Conservation (phyloP, 2,797 vertebrate genomes). For the Selene dorsalis region DNA sequence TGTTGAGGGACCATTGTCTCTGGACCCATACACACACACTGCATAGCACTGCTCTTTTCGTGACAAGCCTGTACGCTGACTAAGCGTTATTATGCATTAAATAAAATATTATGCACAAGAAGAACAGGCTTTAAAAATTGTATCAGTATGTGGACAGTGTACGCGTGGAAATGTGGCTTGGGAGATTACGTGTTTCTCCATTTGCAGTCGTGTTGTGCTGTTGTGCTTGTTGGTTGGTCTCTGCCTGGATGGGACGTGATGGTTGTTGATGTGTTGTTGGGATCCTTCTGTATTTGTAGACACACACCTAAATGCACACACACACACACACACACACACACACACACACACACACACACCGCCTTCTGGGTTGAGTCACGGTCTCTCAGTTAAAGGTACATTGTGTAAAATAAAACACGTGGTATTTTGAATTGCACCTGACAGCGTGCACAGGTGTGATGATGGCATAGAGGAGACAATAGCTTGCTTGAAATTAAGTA, state of each 20-base stretch:
- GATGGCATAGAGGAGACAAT: slow-evolving; percentile 14
- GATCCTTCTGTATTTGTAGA: slow-evolving; percentile 21
- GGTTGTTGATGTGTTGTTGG: slow-evolving; percentile 69
- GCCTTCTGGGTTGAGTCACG: slow-evolving; percentile 59
- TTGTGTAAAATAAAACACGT: slow-evolving; percentile 30
- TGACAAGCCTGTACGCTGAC: slow-evolving; percentile 63
- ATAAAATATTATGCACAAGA: slow-evolving; percentile 46
- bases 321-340: slow-evolving; percentile 16
- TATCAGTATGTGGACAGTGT: background rate
- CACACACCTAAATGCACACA: background rate
- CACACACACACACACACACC: slow-evolving; percentile 5
- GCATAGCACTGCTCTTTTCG: slow-evolving; percentile 44
- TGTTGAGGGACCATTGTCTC: slow-evolving; percentile 23
- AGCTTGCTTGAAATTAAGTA: background rate
- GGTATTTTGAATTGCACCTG: slow-evolving; percentile 31
- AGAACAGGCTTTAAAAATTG: slow-evolving; percentile 6
- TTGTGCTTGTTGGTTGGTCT: slow-evolving; percentile 3
- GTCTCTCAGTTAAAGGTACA: slow-evolving; percentile 50
- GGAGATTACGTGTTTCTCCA: background rate
- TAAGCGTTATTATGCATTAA: slow-evolving; percentile 54
- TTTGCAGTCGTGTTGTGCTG: slow-evolving; percentile 32
- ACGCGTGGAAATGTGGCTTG: slow-evolving; percentile 14
- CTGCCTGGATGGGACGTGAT: slow-evolving; percentile 68
- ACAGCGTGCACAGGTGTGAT: slow-evolving; percentile 21
- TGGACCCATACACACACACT: background rate